phyloP scores from a whole-genome alignment of 2,888 invertebrate genomes.

The Lycia hirtaria region DNA sequence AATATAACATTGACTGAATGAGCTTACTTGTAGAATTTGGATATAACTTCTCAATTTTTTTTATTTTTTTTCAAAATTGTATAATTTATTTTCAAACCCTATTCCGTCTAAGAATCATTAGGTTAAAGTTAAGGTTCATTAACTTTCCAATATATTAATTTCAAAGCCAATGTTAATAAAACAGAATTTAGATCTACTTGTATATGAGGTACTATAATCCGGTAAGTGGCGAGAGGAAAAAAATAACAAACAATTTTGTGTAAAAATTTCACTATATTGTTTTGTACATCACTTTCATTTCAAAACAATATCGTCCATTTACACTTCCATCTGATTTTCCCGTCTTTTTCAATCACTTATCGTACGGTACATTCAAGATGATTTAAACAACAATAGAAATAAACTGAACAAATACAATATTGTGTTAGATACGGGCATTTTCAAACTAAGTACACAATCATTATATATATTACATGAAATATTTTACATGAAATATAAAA shows the following conservation, averaged over 20 bases:
- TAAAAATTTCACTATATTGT: conserved; percentile 82
- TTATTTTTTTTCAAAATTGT: too few relatives aligned
- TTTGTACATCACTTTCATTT: conserved; percentile 71
- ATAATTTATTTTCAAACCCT: too few relatives aligned
- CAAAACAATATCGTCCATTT: conserved; percentile 77
- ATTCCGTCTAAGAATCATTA: too few relatives aligned
- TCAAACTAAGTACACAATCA: conserved; percentile 1
- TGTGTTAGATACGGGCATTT: not conserved
- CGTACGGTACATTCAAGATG: conserved; percentile 29
- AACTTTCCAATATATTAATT: too few relatives aligned
- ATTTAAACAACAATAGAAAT: conserved; percentile 37
- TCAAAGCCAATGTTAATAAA: too few relatives aligned
- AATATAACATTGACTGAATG: too few relatives aligned
- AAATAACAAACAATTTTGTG: conserved; percentile 62
- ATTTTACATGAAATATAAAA: too few relatives aligned
- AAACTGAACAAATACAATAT: conserved; percentile 8
- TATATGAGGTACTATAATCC: conserved; percentile 7
- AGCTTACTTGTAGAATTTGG: too few relatives aligned
- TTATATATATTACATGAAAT: not conserved
- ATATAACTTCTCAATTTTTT: too few relatives aligned
- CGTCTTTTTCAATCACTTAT: conserved; percentile 34
- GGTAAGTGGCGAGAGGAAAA: conserved; percentile 40
- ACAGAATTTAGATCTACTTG: not conserved
- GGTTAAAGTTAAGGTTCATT: too few relatives aligned
- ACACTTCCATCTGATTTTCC: conserved; percentile 53